phyloP scores from a whole-genome alignment of 2,113 vertebrate species.

The Epinephelus fuscoguttatus region DNA sequence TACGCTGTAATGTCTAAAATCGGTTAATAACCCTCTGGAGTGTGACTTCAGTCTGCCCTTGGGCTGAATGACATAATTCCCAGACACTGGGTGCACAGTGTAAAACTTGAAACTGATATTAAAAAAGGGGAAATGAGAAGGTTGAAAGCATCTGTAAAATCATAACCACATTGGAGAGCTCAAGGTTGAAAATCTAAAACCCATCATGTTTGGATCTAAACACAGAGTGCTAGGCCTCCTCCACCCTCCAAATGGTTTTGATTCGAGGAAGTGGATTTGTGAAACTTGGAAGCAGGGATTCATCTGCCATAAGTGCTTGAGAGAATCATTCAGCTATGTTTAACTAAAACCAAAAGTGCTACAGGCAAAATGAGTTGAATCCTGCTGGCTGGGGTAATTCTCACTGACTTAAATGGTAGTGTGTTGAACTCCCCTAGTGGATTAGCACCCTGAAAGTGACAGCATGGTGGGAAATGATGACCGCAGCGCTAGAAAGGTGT shows the following conservation, averaged over 20 bases:
- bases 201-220: conserved; percentile 21
- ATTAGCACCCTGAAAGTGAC: conserved; percentile 51
- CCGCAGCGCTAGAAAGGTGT: conserved; percentile 42
- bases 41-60: conserved; percentile 56
- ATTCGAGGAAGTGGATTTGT: conserved; percentile 40
- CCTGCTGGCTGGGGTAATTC: background rate
- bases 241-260: conserved; percentile 48
- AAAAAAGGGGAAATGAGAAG: conserved; percentile 28
- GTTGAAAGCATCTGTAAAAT: conserved; percentile 43
- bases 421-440: conserved; percentile 31
- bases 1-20: conserved; percentile 51
- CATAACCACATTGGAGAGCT: conserved; percentile 16
- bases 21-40: conserved; percentile 55
- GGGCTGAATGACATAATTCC: conserved; percentile 62
- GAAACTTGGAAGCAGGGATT: conserved; percentile 32
- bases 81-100: conserved; percentile 39
- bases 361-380: conserved; percentile 40
- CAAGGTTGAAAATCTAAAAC: conserved; percentile 33
- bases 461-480: conserved; percentile 61
- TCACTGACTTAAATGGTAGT: conserved; percentile 15
- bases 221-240: background rate
- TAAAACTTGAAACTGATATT: conserved; percentile 44
- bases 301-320: conserved; percentile 20
- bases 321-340: conserved; percentile 34
- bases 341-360: conserved; percentile 42